Evolutionary conservation across 1,140 invertebrate species (phyloP).

Genomic region (Lethrus apterus): DNA sequence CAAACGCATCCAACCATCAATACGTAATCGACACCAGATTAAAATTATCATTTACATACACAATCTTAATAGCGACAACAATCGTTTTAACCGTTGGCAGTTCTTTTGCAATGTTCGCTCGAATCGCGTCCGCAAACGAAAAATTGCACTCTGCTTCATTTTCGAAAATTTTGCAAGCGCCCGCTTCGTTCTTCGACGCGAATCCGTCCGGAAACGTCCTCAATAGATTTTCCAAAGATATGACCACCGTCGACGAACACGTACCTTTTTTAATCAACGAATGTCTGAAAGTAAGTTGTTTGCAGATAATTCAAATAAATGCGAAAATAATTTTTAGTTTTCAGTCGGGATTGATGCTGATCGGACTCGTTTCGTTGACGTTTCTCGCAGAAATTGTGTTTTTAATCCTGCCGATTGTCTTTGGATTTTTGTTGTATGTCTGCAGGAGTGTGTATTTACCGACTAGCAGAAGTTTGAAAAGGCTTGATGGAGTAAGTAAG

Average conservation of each 20-base stretch:
- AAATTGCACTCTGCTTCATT: constrained; percentile 62
- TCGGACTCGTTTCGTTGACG: constrained; percentile 24
- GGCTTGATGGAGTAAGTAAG: constrained; percentile 52
- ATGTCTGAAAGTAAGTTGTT: constrained; percentile 21
- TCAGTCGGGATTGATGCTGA: constrained; percentile 22
- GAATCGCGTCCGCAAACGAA: constrained; percentile 38
- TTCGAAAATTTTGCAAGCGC: constrained; percentile 49
- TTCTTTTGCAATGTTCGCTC: constrained; percentile 14
- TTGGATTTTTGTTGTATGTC: constrained; percentile 2
- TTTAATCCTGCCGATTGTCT: constrained; percentile 16
- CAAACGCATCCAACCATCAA: no score
- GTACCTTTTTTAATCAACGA: constrained; percentile 47
- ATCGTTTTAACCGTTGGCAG: background rate
- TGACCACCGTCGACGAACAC: constrained; percentile 54
- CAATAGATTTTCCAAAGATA: constrained; percentile 57
- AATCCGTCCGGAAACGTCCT: constrained; percentile 45
- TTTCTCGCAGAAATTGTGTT: constrained; percentile 24
- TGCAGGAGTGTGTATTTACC: constrained; percentile 53
- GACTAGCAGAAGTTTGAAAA: constrained; percentile 60
- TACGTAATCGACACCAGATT: background rate
- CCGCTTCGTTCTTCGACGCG: constrained; percentile 61
- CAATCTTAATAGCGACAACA: background rate
- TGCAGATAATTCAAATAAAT: background rate
- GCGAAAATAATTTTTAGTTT: constrained; percentile 10
- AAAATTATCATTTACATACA: constrained; percentile 11